Percentiles rank a stretch among this genome's conserved stretches.
Conservation (phyloP, 2,888 invertebrate genomes). For the Tigriopus californicus region DNA sequence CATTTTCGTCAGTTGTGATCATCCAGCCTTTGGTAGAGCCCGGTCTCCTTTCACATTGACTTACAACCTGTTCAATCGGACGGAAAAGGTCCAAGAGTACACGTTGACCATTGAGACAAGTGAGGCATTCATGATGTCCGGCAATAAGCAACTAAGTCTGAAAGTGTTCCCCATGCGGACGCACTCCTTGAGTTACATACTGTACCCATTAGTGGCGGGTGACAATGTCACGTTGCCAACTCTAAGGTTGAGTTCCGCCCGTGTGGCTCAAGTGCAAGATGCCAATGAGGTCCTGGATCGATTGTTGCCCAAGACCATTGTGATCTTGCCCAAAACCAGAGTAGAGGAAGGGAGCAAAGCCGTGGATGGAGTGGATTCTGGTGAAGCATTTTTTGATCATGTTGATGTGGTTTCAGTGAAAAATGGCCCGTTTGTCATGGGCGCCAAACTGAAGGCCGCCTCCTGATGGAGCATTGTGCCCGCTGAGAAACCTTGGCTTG, state of each 20-base stretch:
- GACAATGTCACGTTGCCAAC: slow-evolving; percentile 44
- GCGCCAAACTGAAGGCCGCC: no score
- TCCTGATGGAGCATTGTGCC: no score
- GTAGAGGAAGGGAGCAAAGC: no score
- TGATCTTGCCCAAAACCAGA: neutral
- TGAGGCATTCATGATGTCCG: slow-evolving; percentile 86
- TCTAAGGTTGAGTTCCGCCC: slow-evolving; percentile 28
- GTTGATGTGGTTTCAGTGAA: no score
- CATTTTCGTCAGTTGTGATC: neutral
- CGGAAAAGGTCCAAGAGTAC: slow-evolving; percentile 47
- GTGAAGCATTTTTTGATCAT: no score
- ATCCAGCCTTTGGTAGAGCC: slow-evolving; percentile 54
- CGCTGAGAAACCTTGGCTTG: no score
- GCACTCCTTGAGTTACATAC: slow-evolving; percentile 41
- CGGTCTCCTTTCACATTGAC: slow-evolving; percentile 44
- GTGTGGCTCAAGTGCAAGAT: slow-evolving; percentile 24
- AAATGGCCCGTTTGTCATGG: no score
- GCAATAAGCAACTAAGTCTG: slow-evolving; percentile 46
- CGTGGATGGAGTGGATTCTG: no score
- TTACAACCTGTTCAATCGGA: slow-evolving; percentile 51
- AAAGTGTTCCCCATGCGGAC: slow-evolving; percentile 28
- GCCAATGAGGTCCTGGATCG: slow-evolving; percentile 36
- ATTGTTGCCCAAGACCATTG: slow-evolving; percentile 33
- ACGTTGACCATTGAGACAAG: slow-evolving; percentile 56
- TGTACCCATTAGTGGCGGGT: slow-evolving; percentile 56